Evolutionary conservation across 2,797 vertebrate genomes (phyloP).

Genomic region (Chelon auratus): DNA sequence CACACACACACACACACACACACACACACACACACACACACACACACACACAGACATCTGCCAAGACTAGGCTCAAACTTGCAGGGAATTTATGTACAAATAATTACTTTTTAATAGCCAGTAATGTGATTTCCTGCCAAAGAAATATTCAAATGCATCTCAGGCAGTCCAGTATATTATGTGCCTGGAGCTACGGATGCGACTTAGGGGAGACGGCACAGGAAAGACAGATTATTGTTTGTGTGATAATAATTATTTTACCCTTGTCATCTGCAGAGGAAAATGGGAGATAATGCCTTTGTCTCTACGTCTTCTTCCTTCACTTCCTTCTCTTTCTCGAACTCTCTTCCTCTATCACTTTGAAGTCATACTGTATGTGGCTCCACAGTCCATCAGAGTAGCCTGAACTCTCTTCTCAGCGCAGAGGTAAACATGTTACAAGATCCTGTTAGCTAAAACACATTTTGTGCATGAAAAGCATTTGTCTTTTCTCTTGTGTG

Average conservation of each 20-base stretch:
- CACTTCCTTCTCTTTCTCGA: slow-evolving; percentile 45
- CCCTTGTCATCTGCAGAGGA: slow-evolving; percentile 80
- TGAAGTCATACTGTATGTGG: slow-evolving; percentile 19
- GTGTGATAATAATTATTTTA: slow-evolving; percentile 87
- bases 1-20: slow-evolving; percentile 25
- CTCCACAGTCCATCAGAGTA: neutral
- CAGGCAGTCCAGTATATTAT: slow-evolving; percentile 90
- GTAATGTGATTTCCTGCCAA: slow-evolving; percentile 90
- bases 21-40: slow-evolving; percentile 27
- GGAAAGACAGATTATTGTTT: slow-evolving; percentile 88
- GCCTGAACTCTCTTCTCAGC: slow-evolving; percentile 9
- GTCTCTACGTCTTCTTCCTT: slow-evolving; percentile 62
- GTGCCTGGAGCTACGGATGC: slow-evolving; percentile 85
- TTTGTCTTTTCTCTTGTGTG: neutral
- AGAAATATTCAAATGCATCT: slow-evolving; percentile 91
- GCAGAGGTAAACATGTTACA: neutral
- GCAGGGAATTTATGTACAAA: slow-evolving; percentile 90
- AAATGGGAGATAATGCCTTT: slow-evolving; percentile 77
- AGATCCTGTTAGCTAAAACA: neutral
- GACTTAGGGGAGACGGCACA: slow-evolving; percentile 79
- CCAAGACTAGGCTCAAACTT: slow-evolving; percentile 84
- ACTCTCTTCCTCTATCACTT: slow-evolving; percentile 22
- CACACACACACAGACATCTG: slow-evolving; percentile 73
- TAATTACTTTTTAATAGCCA: slow-evolving; percentile 93
- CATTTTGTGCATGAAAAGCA: neutral